These are phyloP conservation scores for Drosophila ambigua DNA, from an alignment of 1,140 invertebrate species.

Conservation along the genomic window DNA sequence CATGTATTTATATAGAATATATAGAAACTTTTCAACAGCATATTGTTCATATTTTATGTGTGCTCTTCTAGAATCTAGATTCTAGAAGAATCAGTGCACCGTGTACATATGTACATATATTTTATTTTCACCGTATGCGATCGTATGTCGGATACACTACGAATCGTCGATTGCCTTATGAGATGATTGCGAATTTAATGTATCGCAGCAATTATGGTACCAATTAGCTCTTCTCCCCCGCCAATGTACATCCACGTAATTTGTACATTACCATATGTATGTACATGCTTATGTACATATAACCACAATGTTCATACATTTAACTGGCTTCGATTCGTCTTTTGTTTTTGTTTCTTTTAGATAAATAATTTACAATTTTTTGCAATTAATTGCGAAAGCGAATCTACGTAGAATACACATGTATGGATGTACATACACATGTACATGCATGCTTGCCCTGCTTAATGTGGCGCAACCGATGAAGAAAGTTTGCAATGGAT, in stretches of 20 bases:
- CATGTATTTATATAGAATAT: slow-evolving; percentile 21
- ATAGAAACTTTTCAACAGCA: slow-evolving; percentile 14
- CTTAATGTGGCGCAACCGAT: not conserved
- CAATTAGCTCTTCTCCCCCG: not conserved
- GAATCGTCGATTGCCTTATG: no score
- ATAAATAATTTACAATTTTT: no score
- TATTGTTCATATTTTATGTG: slow-evolving; percentile 19
- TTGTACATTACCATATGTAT: not conserved
- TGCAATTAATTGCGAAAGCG: not conserved
- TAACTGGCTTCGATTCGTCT: no score
- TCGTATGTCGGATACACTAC: not conserved
- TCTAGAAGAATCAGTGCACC: not conserved
- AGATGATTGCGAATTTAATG: no score
- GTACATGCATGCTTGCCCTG: not conserved
- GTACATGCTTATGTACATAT: not conserved
- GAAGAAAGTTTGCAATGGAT: not conserved
- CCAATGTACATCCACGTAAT: not conserved
- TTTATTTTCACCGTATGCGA: slow-evolving; percentile 1
- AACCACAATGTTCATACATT: no score
- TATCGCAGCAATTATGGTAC: no score
- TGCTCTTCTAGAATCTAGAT: slow-evolving; percentile 10
- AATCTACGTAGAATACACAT: not conserved
- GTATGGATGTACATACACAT: not conserved
- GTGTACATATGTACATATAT: slow-evolving; percentile 9
- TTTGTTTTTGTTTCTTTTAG: no score